phyloP scores from a whole-genome alignment of 2,888 invertebrate genomes.

The Lymantria dispar region DNA sequence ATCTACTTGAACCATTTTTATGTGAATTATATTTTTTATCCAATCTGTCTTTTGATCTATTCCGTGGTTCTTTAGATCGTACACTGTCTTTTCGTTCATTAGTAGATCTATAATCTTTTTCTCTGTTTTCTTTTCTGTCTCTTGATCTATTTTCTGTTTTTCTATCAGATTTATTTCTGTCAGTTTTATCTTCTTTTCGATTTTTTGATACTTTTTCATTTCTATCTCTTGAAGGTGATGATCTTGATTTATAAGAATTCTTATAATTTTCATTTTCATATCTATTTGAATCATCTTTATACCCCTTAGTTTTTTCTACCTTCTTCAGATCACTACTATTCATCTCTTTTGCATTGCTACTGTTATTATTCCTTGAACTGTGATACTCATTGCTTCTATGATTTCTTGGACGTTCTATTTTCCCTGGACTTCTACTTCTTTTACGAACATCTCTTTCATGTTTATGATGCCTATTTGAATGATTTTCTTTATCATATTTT shows the following conservation, averaged over 20 bases:
- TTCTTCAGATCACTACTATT: neutral
- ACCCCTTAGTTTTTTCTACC: neutral
- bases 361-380: neutral
- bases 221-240: neutral
- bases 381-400: neutral
- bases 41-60: neutral
- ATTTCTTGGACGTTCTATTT: slow-evolving; percentile 11
- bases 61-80: neutral
- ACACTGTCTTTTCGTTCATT: neutral
- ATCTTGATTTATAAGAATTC: neutral
- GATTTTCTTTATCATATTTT: slow-evolving; percentile 37
- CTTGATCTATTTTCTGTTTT: neutral
- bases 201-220: neutral
- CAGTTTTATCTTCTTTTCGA: neutral
- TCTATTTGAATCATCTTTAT: neutral
- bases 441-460: slow-evolving; percentile 35
- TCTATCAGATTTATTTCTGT: neutral
- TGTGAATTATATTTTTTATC: neutral
- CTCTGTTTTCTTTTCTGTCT: slow-evolving; percentile 3
- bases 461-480: slow-evolving; percentile 21
- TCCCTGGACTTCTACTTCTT: slow-evolving; percentile 44
- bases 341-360: neutral
- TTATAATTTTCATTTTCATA: neutral
- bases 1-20: neutral
- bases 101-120: slow-evolving; percentile 5